Conservation (phyloP, 2,113 vertebrate species). For the Empidonax traillii region DNA sequence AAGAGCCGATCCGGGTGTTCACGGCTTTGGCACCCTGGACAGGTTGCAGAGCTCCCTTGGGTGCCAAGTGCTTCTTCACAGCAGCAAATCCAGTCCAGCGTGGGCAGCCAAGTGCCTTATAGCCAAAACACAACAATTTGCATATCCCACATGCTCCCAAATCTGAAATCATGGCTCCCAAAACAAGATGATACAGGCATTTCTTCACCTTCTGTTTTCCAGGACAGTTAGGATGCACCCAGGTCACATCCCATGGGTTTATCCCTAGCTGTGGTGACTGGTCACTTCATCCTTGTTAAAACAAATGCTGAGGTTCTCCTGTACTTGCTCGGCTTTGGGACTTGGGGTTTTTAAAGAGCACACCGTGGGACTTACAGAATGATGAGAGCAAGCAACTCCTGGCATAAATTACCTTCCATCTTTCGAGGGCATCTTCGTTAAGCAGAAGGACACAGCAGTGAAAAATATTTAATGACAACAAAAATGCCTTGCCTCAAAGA, state of each 20-base stretch:
- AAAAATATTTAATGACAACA: constrained; percentile 41
- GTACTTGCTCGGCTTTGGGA: not conserved
- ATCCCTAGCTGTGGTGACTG: not conserved
- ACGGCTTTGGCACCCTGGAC: not conserved
- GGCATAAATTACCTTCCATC: not conserved
- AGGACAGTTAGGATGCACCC: not conserved
- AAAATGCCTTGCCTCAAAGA: constrained; percentile 40
- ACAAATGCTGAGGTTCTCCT: not conserved
- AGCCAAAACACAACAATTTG: not conserved
- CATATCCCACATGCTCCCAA: not conserved
- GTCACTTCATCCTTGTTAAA: not conserved
- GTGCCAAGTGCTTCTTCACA: not conserved
- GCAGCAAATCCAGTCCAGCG: not conserved
- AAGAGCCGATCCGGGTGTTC: accelerated
- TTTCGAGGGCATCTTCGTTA: constrained; percentile 39
- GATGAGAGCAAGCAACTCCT: not conserved
- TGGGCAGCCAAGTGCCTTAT: not conserved
- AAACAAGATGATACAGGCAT: not conserved
- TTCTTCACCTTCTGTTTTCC: not conserved
- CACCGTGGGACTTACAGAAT: not conserved
- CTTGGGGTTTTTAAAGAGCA: not conserved
- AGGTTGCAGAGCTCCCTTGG: not conserved
- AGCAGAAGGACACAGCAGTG: constrained; percentile 29
- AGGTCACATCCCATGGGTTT: not conserved
- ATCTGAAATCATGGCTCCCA: not conserved